These are phyloP conservation scores for Neodiprion lecontei DNA, from an alignment of 1,140 invertebrate species.

Conservation along the genomic window DNA sequence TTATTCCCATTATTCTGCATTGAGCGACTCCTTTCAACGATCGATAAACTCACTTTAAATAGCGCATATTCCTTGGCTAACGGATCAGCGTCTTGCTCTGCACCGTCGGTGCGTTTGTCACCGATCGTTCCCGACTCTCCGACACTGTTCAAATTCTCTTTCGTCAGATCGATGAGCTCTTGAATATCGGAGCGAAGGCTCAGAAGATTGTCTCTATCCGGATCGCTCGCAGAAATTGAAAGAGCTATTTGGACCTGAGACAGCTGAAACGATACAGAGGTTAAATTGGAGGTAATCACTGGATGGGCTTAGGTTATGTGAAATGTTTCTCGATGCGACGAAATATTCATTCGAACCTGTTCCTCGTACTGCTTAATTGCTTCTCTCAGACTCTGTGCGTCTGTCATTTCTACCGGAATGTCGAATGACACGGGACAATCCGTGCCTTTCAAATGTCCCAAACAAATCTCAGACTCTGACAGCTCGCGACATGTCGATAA, in stretches of 20 bases:
- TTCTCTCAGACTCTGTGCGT: conserved; percentile 45
- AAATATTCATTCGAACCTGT: conserved; percentile 52
- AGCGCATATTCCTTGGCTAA: conserved; percentile 73
- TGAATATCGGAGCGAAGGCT: conserved; percentile 68
- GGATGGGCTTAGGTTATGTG: conserved; percentile 1
- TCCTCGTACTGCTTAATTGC: conserved; percentile 62
- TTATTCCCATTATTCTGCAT: conserved; percentile 17
- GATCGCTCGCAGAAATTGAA: conserved; percentile 53
- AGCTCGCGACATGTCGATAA: too few species aligned
- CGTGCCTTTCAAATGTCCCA: not conserved
- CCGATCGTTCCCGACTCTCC: conserved; percentile 25
- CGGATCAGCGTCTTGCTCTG: conserved; percentile 41
- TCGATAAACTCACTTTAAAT: conserved; percentile 67
- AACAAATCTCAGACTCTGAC: too few species aligned
- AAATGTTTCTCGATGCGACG: not conserved
- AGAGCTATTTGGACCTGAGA: conserved; percentile 68
- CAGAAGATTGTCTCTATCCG: conserved; percentile 66
- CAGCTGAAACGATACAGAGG: conserved; percentile 59
- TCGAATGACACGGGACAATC: not conserved
- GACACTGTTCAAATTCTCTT: conserved; percentile 61
- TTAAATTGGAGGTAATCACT: conserved; percentile 31
- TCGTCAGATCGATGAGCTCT: conserved; percentile 71
- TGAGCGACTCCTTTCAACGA: conserved; percentile 31
- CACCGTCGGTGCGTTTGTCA: conserved; percentile 24
- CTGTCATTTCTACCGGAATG: conserved; percentile 33